phyloP scores from a whole-genome alignment of 1,140 invertebrate genomes.

The Augochlora pura region DNA sequence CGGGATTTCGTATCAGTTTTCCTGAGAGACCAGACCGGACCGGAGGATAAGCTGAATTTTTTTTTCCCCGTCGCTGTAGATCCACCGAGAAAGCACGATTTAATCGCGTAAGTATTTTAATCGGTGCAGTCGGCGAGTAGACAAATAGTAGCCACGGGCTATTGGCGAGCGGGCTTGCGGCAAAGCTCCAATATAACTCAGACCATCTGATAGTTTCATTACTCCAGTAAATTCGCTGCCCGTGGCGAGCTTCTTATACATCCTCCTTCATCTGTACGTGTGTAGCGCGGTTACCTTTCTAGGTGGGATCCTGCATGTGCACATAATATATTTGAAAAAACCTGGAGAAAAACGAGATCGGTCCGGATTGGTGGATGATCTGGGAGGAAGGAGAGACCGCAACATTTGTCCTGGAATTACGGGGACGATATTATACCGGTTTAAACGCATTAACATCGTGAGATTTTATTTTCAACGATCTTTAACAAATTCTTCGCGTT shows the following conservation, averaged over 20 bases:
- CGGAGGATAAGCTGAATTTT: neutral
- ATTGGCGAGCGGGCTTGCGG: conserved; percentile 64
- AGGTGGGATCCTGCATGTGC: neutral
- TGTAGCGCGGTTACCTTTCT: neutral
- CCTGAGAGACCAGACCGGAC: too few species aligned
- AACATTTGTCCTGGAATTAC: conserved; percentile 29
- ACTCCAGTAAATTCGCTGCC: conserved; percentile 65
- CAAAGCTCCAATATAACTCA: conserved; percentile 70
- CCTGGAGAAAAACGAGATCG: conserved; percentile 34
- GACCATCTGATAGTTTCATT: conserved; percentile 70
- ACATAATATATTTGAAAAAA: neutral
- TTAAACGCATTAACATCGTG: neutral
- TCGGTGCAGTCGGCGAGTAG: conserved; percentile 68
- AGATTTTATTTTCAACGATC: neutral
- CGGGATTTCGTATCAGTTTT: too few species aligned
- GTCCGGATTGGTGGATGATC: conserved; percentile 37
- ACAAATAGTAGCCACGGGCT: conserved; percentile 71
- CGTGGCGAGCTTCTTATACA: conserved; percentile 59
- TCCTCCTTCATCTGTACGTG: conserved; percentile 44
- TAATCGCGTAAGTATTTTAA: conserved; percentile 72
- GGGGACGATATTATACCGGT: neutral
- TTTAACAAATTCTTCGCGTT: neutral
- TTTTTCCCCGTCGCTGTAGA: neutral
- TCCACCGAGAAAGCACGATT: conserved; percentile 47
- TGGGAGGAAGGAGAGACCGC: neutral